Evolutionary conservation across 2,888 invertebrate species (phyloP).

Genomic region (Morinoia aosen): DNA sequence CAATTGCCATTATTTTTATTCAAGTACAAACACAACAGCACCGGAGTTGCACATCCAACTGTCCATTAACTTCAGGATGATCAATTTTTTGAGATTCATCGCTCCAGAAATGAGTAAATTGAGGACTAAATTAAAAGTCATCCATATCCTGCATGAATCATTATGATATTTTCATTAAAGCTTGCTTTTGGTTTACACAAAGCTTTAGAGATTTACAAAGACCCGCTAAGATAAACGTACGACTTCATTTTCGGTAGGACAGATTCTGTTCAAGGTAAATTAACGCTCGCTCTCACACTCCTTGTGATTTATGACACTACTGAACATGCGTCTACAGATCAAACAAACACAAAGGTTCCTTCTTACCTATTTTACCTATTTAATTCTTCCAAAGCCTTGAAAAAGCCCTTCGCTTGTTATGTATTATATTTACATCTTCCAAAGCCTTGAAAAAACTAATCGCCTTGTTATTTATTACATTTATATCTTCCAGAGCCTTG

Average conservation of each 20-base stretch:
- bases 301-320: background rate
- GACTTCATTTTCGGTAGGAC: too few relatives aligned
- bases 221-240: too few relatives aligned
- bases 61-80: background rate
- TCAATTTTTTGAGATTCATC: background rate
- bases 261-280: background rate
- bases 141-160: background rate
- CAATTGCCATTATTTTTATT: background rate
- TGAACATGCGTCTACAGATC: background rate
- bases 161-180: background rate
- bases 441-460: too few relatives aligned
- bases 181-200: too few relatives aligned
- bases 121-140: background rate
- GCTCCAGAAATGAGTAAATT: background rate
- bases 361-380: too few relatives aligned
- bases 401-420: too few relatives aligned
- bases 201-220: too few relatives aligned
- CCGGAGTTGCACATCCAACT: background rate
- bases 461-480: too few relatives aligned
- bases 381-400: too few relatives aligned
- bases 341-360: background rate
- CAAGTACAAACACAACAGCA: background rate
- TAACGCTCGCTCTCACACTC: background rate
- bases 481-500: too few relatives aligned
- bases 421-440: too few relatives aligned